A percentile compares a stretch with the other conserved stretches of the same genome.
Conservation (phyloP, 2,797 vertebrate genomes). For the Thaleichthys pacificus region DNA sequence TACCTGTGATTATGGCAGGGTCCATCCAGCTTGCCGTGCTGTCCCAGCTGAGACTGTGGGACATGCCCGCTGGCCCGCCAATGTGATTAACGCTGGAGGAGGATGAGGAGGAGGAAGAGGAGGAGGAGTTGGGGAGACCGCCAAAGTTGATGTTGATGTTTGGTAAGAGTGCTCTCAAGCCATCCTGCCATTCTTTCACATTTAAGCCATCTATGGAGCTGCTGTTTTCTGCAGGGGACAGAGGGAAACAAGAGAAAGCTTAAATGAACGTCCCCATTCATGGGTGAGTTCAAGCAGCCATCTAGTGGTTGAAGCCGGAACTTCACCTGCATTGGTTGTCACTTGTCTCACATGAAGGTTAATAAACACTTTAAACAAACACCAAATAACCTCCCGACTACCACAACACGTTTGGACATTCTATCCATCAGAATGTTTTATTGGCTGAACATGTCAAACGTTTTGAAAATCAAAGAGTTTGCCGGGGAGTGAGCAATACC, state of each 20-base stretch:
- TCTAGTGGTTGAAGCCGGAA: slow-evolving; percentile 46
- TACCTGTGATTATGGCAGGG: slow-evolving; percentile 99
- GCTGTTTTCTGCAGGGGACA: slow-evolving; percentile 86
- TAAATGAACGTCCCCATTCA: neutral
- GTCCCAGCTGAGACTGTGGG: slow-evolving; percentile 98
- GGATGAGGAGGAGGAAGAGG: slow-evolving; percentile 77
- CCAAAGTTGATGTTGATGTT: slow-evolving; percentile 99
- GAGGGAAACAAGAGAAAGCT: slow-evolving; percentile 21
- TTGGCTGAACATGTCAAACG: neutral
- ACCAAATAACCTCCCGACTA: neutral
- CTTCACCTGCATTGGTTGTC: slow-evolving; percentile 25
- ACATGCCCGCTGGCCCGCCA: slow-evolving; percentile 82
- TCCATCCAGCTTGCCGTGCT: slow-evolving; percentile 99
- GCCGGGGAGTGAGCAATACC: slow-evolving; percentile 70
- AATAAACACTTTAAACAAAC: slow-evolving; percentile 40
- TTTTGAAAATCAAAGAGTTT: slow-evolving; percentile 10
- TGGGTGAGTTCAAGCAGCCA: slow-evolving; percentile 31
- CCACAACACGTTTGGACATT: slow-evolving; percentile 13
- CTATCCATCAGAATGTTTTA: slow-evolving; percentile 9
- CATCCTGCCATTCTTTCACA: slow-evolving; percentile 99
- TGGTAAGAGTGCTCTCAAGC: slow-evolving; percentile 96
- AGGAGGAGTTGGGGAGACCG: slow-evolving; percentile 94
- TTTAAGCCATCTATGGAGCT: slow-evolving; percentile 98
- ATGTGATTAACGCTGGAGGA: slow-evolving; percentile 98
- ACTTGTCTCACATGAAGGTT: slow-evolving; percentile 24